phyloP scores from a whole-genome alignment of 2,888 invertebrate species.

The Altica lythri region DNA sequence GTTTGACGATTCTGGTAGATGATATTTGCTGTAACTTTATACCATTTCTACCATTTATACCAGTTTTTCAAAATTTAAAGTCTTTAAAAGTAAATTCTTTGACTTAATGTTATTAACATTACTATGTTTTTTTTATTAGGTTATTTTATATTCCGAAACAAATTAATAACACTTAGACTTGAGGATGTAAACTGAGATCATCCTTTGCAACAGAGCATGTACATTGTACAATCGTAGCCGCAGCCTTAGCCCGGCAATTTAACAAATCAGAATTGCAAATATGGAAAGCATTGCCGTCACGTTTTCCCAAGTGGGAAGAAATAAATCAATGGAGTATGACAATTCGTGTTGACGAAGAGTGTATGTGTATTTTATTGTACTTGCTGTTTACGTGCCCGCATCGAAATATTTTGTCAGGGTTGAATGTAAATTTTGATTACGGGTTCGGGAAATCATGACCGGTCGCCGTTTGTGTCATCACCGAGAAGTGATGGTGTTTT shows the following conservation, averaged over 20 bases:
- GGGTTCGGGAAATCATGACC: constrained; percentile 3
- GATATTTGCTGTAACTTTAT: too few relatives aligned
- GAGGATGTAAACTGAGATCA: constrained; percentile 3
- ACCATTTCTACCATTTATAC: too few relatives aligned
- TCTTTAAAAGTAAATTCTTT: too few relatives aligned
- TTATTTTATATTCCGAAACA: too few relatives aligned
- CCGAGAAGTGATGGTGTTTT: constrained; percentile 15
- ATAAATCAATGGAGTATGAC: constrained; percentile 16
- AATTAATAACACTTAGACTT: constrained; percentile 4
- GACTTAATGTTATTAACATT: too few relatives aligned
- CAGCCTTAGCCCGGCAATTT: constrained; percentile 12
- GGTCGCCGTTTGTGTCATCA: constrained; percentile 6
- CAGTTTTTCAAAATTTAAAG: too few relatives aligned
- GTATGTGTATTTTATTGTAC: constrained; percentile 11
- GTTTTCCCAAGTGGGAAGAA: constrained; percentile 6
- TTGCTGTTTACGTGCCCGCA: constrained; percentile 1
- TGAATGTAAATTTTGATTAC: constrained; percentile 14
- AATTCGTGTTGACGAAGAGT: constrained; percentile 4
- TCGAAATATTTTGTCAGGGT: constrained; percentile 5
- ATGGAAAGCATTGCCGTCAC: constrained; percentile 9
- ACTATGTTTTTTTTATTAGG: too few relatives aligned
- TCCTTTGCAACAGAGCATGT: constrained; percentile 13
- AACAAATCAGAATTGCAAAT: constrained; percentile 22
- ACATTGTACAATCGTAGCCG: constrained; percentile 3
- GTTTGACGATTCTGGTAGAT: too few relatives aligned